Evolutionary conservation across 1,140 invertebrate genomes (phyloP).

Genomic region (Pseudomyrmex flavicornis): DNA sequence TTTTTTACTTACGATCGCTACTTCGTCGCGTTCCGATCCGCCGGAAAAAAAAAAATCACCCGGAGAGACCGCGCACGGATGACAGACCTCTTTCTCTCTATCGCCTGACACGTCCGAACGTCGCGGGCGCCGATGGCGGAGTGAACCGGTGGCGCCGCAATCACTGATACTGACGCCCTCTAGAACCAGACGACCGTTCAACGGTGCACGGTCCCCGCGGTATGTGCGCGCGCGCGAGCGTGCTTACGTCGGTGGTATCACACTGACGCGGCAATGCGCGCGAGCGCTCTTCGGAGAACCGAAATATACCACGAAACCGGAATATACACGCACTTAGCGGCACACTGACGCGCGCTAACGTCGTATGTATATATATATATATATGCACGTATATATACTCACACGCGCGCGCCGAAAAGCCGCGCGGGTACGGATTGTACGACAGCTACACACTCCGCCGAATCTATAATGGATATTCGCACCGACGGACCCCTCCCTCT

Average conservation of each 20-base stretch:
- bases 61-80: slow-evolving; percentile 49
- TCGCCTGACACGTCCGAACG: slow-evolving; percentile 73
- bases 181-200: slow-evolving; percentile 51
- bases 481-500: slow-evolving; percentile 80
- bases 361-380: not conserved
- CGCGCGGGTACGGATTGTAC: slow-evolving; percentile 64
- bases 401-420: slow-evolving; percentile 65
- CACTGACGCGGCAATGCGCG: not conserved
- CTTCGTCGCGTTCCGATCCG: slow-evolving; percentile 62
- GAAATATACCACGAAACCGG: slow-evolving; percentile 6
- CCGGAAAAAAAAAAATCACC: slow-evolving; percentile 33
- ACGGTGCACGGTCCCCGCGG: not conserved
- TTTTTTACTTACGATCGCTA: not conserved
- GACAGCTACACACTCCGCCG: slow-evolving; percentile 75
- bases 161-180: slow-evolving; percentile 71
- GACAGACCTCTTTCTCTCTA: slow-evolving; percentile 10
- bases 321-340: slow-evolving; percentile 25
- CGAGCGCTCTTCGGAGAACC: not conserved
- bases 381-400: slow-evolving; percentile 27
- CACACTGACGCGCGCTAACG: not conserved
- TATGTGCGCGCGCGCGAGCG: slow-evolving; percentile 1
- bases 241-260: not conserved
- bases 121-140: slow-evolving; percentile 77
- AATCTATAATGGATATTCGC: slow-evolving; percentile 80
- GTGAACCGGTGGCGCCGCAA: slow-evolving; percentile 79